Evolutionary conservation across 2,113 vertebrate genomes (phyloP).

Genomic region (Ictidomys tridecemlineatus): DNA sequence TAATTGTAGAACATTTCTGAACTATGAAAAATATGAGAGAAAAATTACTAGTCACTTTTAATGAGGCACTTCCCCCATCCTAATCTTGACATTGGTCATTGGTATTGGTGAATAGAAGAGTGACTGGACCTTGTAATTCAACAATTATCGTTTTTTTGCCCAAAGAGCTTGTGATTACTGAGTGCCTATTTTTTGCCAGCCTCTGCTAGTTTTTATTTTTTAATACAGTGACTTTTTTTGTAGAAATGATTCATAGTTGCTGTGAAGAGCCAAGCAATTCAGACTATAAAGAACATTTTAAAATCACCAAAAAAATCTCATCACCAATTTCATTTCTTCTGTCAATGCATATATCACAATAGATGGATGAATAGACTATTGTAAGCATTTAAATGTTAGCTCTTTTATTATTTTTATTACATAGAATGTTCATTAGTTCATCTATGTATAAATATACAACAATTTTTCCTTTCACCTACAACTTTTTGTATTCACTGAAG

Average conservation of each 20-base stretch:
- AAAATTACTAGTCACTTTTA: not conserved
- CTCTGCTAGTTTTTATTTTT: constrained; percentile 52
- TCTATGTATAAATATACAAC: not conserved
- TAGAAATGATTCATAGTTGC: constrained; percentile 35
- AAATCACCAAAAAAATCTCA: constrained; percentile 27
- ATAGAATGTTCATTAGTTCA: not conserved
- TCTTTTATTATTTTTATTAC: not conserved
- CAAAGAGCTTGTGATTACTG: not conserved
- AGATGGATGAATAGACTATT: not conserved
- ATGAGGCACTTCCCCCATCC: not conserved
- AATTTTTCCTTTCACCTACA: not conserved
- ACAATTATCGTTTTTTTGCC: not conserved
- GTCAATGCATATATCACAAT: not conserved
- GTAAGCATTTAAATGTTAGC: not conserved
- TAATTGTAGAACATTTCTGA: not conserved
- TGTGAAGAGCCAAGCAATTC: not conserved
- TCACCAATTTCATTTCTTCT: not conserved
- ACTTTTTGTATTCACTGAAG: not conserved
- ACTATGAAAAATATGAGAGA: not conserved
- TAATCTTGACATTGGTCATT: not conserved
- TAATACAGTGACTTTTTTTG: constrained; percentile 43
- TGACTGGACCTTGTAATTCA: not conserved
- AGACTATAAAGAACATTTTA: not conserved
- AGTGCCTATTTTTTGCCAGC: not conserved
- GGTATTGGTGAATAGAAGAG: not conserved